A percentile compares a stretch with the other conserved stretches of the same genome.
phyloP scores from a whole-genome alignment of 1,140 invertebrate species.

The Marisa cornuarietis region DNA sequence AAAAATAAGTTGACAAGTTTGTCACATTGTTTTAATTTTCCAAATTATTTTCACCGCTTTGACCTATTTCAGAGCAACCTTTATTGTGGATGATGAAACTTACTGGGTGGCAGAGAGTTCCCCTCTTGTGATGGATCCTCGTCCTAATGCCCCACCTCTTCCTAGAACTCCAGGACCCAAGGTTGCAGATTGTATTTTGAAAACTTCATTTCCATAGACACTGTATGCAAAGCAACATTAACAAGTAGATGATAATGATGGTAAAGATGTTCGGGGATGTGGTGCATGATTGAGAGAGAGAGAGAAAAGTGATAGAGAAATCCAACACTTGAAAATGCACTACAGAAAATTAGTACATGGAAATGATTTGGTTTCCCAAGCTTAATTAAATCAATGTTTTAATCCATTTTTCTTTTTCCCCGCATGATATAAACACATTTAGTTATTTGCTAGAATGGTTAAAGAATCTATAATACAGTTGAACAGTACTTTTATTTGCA shows the following conservation, averaged over 20 bases:
- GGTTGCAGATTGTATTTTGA: background rate
- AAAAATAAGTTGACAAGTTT: background rate
- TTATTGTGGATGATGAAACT: slow-evolving; percentile 42
- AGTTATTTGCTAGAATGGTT: too few relatives aligned
- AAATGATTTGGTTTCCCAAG: too few relatives aligned
- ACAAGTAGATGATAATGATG: background rate
- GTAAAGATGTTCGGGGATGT: background rate
- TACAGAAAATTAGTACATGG: too few relatives aligned
- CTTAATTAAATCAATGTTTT: too few relatives aligned
- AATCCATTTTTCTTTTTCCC: too few relatives aligned
- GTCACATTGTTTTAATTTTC: background rate
- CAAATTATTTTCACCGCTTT: background rate
- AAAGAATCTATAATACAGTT: too few relatives aligned
- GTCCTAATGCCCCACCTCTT: slow-evolving; percentile 23
- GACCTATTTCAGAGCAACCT: slow-evolving; percentile 40
- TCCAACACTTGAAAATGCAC: background rate
- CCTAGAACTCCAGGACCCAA: slow-evolving; percentile 2
- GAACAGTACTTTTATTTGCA: too few relatives aligned
- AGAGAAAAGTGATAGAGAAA: background rate
- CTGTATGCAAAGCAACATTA: background rate
- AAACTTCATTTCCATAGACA: background rate
- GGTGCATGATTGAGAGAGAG: background rate
- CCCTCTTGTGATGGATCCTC: slow-evolving; percentile 33
- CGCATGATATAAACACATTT: too few relatives aligned
- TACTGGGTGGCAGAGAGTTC: slow-evolving; percentile 52